Base-by-base conservation (phyloP, 1,140 invertebrate genomes). In the Cherax destructor region DNA sequence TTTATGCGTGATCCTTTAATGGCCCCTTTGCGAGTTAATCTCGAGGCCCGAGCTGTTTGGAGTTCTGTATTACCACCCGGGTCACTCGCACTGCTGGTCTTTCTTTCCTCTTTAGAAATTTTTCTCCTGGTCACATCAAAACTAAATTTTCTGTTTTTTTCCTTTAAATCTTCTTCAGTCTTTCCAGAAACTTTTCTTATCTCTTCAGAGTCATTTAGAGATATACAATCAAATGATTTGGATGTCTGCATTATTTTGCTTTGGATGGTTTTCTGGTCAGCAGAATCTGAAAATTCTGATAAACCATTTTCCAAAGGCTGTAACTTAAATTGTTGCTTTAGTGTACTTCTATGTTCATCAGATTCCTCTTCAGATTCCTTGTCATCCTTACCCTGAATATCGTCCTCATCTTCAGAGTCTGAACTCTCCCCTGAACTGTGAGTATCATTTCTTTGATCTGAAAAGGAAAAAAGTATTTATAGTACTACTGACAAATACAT, bases 341-440 rank as follows among this genome's bases (percentile, higher is more conserved):
- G 21, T 30, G 69, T 7, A 24, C n/a, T 24, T 52, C 47, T 18
- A 30, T n/a, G 30, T 3, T 24, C 72, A 11, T 24, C 65, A 30
- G 74, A 18, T n/a, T 81, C 79, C 24, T 88, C 56, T 47, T 88
- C 77, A 10, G 92, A 88, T 21, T 92, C 91, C 5, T 91, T 86
- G 30, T 92, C 92, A 79, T 93, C 93, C 1, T 84, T 49, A 1
- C 91, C 93, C 16, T 91, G 91, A 81, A 93, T 91, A 84, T 93
- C 88, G 10, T 93, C 88, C 11, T 93, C 93, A 56, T 93, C 92
- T 61, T 93, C 93, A 0, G 86, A 81, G 24, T 92, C 91, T 6
- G 91, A 92, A 52, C 92, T 89, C n/a, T 92, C 92, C 24, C 47
- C 89, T 24, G 84, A 91, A n/a, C 69, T 80, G 80, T 86, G 80